Base-by-base conservation (phyloP, 1,140 invertebrate genomes). In the Olivierus martensii region DNA sequence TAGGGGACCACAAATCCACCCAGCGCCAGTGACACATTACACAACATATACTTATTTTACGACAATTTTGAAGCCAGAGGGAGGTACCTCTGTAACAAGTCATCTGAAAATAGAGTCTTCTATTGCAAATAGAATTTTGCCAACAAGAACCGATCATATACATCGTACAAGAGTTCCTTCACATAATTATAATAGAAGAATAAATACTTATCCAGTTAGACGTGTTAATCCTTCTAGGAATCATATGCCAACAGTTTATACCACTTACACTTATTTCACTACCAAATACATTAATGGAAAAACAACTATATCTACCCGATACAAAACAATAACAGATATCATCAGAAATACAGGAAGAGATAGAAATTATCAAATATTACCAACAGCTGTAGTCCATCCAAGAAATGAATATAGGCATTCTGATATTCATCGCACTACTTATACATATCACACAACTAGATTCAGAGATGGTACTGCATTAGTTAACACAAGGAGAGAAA, bases 31-130 rank as follows among this genome's bases (percentile, higher is more conserved):
- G 2, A 86, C 85, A 9, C 87, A 84, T 66, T 75, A 84, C 56
- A 90, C 85, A 2, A 90, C 87, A 12, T 84, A 81, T 58, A 90
- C 87, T 7, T 88, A 86, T 63, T 80, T 83, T 59, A 88, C 85
- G 14, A 88, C 86, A 0, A 69, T 86, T 42, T 70, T 85, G 15
- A 45, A 37, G 43, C 55, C 55, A 10, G 47, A 36, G 12, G 55
- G 55, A 11, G 51, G 51, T 3, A 53, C 46, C 9, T n/a, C 28
- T 19, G 11, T 57, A 2, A 17, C 35, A 36, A 57, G 55, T 37
- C 47, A 37, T 46, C n/a, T 50, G 14, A 46, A 57, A 9, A 51
- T 57, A 3, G 55, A 57, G 42, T 39, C 51, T 2, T 22, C 51
- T 4, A 6, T 53, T 36, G 14, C 28, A 4, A 4, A 28, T 28